phyloP scores from a whole-genome alignment of 2,113 vertebrate species.

The Gopherus flavomarginatus region DNA sequence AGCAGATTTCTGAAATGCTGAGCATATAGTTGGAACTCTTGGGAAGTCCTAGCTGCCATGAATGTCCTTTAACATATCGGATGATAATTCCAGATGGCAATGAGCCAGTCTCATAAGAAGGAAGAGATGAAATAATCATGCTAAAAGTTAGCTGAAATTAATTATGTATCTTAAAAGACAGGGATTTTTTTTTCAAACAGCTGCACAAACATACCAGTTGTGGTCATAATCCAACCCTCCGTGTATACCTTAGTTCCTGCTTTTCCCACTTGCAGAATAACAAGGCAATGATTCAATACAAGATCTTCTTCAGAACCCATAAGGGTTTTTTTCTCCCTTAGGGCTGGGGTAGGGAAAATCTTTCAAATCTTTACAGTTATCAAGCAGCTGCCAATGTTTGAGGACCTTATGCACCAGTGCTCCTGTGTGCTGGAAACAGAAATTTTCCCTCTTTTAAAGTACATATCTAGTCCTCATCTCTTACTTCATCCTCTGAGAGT shows the following conservation, averaged over 20 bases:
- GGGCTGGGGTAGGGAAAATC: neutral
- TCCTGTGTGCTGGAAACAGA: neutral
- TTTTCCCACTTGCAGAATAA: neutral
- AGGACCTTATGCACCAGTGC: neutral
- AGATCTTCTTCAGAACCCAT: neutral
- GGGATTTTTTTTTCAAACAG: neutral
- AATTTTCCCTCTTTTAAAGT: neutral
- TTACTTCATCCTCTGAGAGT: neutral
- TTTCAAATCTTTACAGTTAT: neutral
- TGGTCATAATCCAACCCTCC: neutral
- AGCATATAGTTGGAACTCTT: neutral
- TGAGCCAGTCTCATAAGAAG: neutral
- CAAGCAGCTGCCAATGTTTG: neutral
- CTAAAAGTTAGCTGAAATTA: constrained; percentile 1
- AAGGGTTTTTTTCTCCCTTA: neutral
- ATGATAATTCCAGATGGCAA: neutral
- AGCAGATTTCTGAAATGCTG: constrained; percentile 39
- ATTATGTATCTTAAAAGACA: neutral
- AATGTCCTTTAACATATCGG: neutral
- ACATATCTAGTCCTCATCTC: neutral
- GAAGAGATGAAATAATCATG: neutral
- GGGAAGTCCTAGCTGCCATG: neutral
- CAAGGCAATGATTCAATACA: neutral
- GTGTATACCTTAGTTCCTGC: neutral
- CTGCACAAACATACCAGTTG: neutral